Conservation (phyloP, 2,797 vertebrate genomes). For the Alca torda region DNA sequence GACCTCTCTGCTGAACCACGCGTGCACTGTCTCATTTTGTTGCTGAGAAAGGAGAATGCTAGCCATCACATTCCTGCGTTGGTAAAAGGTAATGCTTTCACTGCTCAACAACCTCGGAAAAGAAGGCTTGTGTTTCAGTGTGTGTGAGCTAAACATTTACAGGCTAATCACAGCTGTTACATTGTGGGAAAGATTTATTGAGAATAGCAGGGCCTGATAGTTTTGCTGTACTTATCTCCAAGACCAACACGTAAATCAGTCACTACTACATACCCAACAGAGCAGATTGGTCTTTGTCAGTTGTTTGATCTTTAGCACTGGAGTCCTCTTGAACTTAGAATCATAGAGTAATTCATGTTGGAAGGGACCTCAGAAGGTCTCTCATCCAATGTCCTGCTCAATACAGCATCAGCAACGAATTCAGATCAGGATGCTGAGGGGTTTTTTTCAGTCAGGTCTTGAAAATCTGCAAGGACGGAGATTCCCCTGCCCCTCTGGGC, state of each 20-base stretch:
- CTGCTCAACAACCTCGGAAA: not conserved
- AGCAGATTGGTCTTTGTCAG: not conserved
- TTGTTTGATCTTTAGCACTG: not conserved
- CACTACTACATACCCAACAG: not conserved
- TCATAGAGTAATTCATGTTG: not conserved
- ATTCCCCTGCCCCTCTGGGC: not conserved
- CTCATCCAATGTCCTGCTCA: not conserved
- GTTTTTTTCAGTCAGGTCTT: not conserved
- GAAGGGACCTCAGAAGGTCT: not conserved
- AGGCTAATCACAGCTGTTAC: not conserved
- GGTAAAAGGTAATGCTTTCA: conserved; percentile 67
- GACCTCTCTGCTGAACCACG: not conserved
- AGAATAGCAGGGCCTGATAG: not conserved
- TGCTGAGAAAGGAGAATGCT: conserved; percentile 79
- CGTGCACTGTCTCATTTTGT: conserved; percentile 70
- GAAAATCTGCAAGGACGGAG: not conserved
- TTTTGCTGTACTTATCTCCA: not conserved
- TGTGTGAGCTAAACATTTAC: not conserved
- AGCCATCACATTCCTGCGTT: conserved; percentile 61
- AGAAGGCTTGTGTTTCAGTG: not conserved
- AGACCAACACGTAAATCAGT: not conserved
- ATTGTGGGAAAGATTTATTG: not conserved
- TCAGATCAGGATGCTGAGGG: not conserved
- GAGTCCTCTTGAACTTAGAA: not conserved
- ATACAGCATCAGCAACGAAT: not conserved